A percentile compares a stretch with the other conserved stretches of the same genome.
Evolutionary conservation across 1,140 invertebrate species (phyloP).

Genomic region (Drosophila nebulosa): DNA sequence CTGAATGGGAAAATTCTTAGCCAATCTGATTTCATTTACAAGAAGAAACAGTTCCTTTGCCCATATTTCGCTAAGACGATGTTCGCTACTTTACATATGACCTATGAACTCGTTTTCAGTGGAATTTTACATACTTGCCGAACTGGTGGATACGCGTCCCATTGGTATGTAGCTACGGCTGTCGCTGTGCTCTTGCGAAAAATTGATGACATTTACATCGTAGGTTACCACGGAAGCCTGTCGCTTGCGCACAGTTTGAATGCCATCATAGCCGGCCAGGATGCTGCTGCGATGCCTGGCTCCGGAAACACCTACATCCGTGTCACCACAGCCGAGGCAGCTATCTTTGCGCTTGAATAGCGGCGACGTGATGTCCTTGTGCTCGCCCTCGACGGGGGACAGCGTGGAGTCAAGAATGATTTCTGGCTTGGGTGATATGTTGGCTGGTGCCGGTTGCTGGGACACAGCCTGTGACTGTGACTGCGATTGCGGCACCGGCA

Average conservation of each 20-base stretch:
- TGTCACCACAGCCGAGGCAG: constrained; percentile 33
- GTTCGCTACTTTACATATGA: neutral
- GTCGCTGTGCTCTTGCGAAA: constrained; percentile 75
- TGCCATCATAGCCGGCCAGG: constrained; percentile 68
- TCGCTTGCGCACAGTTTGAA: constrained; percentile 70
- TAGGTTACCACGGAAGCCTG: constrained; percentile 80
- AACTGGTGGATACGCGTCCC: constrained; percentile 79
- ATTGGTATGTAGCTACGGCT: constrained; percentile 80
- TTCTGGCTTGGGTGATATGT: constrained; percentile 77
- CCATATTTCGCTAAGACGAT: constrained; percentile 4
- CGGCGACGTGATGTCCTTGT: constrained; percentile 71
- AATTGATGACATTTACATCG: constrained; percentile 81
- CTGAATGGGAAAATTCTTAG: too few species aligned
- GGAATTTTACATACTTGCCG: constrained; percentile 72
- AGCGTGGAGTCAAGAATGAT: constrained; percentile 80
- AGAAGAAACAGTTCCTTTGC: neutral
- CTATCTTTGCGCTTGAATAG: constrained; percentile 71
- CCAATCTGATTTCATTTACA: too few species aligned
- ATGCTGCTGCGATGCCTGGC: constrained; percentile 64
- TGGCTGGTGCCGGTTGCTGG: constrained; percentile 22
- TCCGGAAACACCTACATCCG: constrained; percentile 57
- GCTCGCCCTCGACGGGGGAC: constrained; percentile 66
- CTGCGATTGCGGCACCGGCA: constrained; percentile 54
- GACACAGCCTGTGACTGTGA: constrained; percentile 15
- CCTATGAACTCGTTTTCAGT: neutral